These are phyloP conservation scores for Saimiri boliviensis DNA, from an alignment of 2,113 vertebrate genomes.

Conservation along the genomic window DNA sequence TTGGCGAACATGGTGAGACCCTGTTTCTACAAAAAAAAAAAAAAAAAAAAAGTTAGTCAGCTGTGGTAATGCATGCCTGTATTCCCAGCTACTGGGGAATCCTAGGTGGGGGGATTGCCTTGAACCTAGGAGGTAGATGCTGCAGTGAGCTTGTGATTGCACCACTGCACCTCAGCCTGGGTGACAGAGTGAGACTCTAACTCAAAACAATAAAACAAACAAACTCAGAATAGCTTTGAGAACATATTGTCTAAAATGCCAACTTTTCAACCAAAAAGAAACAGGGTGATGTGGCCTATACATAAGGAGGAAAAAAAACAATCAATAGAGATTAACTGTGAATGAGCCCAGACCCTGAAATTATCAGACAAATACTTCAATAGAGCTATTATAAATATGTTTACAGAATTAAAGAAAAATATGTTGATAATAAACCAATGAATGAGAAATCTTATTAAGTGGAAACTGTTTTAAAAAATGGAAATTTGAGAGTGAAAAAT, in stretches of 20 bases:
- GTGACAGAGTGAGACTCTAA: too few relatives aligned
- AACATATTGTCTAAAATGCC: background rate
- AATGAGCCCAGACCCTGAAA: background rate
- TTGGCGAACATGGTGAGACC: too few relatives aligned
- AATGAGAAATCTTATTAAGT: background rate
- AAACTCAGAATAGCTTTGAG: background rate
- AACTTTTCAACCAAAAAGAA: background rate
- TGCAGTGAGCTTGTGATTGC: too few relatives aligned
- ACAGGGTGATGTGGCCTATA: background rate
- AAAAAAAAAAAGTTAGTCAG: too few relatives aligned
- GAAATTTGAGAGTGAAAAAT: background rate
- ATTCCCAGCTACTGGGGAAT: too few relatives aligned
- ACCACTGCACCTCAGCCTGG: too few relatives aligned
- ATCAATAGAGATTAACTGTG: background rate
- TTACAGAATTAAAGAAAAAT: background rate
- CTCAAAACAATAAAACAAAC: too few relatives aligned
- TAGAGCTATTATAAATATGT: background rate
- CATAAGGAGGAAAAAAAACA: too few relatives aligned
- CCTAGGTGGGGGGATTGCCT: too few relatives aligned
- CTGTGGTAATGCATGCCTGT: too few relatives aligned
- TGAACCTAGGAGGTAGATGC: too few relatives aligned
- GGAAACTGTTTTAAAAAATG: background rate
- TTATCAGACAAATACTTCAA: background rate
- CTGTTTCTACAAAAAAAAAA: too few relatives aligned
- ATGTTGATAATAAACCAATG: background rate